Conservation (phyloP, 1,140 invertebrate species). For the Drosophila carrolli region DNA sequence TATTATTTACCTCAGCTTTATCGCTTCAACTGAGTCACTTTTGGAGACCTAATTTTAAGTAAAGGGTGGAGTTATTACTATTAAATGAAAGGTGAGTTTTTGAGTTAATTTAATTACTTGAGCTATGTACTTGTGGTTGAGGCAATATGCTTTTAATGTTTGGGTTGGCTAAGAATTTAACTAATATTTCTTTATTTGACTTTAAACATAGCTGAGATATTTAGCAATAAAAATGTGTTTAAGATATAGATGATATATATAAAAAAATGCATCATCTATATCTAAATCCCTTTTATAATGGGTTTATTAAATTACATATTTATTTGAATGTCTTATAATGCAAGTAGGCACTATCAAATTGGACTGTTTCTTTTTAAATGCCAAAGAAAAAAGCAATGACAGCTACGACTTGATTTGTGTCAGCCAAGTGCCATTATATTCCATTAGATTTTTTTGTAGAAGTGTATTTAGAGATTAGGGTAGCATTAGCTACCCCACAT, state of each 20-base stretch:
- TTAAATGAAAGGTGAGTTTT: no score
- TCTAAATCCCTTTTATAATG: no score
- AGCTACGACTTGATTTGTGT: slow-evolving; percentile 16
- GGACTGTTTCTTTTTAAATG: background rate
- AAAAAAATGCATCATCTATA: no score
- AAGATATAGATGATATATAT: no score
- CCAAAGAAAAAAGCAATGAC: slow-evolving; percentile 6
- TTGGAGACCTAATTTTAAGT: background rate
- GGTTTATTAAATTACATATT: no score
- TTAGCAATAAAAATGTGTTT: no score
- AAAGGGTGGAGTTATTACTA: background rate
- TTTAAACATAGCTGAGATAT: no score
- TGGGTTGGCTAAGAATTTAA: no score
- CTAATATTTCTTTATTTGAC: no score
- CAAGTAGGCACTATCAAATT: background rate
- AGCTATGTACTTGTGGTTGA: background rate
- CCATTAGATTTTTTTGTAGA: slow-evolving; percentile 30
- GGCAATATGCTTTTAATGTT: no score
- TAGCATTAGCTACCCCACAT: slow-evolving; percentile 2
- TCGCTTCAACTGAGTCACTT: background rate
- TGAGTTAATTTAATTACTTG: background rate
- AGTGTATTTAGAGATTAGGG: slow-evolving; percentile 42
- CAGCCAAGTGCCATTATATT: slow-evolving; percentile 23
- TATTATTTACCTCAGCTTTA: slow-evolving; percentile 28
- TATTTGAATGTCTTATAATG: no score